Base-by-base conservation (phyloP, 2,888 invertebrate species). In the Caenorhabditis sp. region DNA sequence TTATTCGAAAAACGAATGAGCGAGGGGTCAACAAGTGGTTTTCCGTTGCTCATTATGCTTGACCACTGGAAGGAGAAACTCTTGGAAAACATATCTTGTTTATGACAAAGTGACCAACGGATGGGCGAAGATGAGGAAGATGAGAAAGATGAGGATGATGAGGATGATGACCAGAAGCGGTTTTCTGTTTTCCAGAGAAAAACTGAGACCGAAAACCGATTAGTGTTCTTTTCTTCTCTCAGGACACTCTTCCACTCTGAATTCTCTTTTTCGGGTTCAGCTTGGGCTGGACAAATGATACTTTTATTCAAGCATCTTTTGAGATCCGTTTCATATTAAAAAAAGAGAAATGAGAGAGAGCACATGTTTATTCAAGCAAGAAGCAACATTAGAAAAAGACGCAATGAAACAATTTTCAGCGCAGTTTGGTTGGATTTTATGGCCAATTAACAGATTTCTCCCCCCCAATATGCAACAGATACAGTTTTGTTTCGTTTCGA, bases 331-430 rank as follows among this genome's bases (percentile, higher is more conserved):
- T 40, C 32, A 11, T 6, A 32, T 32, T 6, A 4, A n/a, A 26
- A 60, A 13, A 37, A 35, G 18, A n/a, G 20, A 37, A 20, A 32
- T 28, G 70, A 53, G 64, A 67, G 18, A 26, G 53, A 76, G 24
- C 15, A 40, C 44, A 67, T 61, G 53, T 61, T 65, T 76, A 76
- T 76, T 76, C 50, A 76, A 65, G 56, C 76, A 72, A 60, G 50
- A 76, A 67, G 61, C 51, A 76, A 61, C 60, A 51, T 50, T 58
- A 47, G n/a, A 58, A 60, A 44, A 72, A 53, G 24, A 56, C 13
- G 40, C 11, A 44, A 56, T 47, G 55, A 56, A 53, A 55, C 18
- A 28, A 56, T 32, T 51, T 65, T 32, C 15, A 44, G 55, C 22
- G 50, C 64, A 35, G n/a, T n/a, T n/a, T n/a, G n/a, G n/a, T n/a